A percentile compares a stretch with the other conserved stretches of the same genome.
These are phyloP conservation scores for Crypturellus tataupa DNA, from an alignment of 2,797 vertebrate species.

Conservation along the genomic window DNA sequence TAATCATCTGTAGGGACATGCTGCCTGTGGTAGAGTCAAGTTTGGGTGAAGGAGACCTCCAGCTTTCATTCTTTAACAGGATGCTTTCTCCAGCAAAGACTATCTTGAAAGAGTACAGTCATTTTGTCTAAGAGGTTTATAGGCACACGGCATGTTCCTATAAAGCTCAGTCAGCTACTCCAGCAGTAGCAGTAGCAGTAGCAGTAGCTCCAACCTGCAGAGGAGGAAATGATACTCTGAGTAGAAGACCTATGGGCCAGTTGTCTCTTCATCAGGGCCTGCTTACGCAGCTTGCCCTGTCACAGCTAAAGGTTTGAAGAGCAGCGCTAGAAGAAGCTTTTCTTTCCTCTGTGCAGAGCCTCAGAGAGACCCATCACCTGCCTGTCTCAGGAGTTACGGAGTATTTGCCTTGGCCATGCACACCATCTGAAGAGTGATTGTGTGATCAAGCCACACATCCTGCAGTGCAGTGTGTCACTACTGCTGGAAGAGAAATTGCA, in stretches of 20 bases:
- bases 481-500: not conserved
- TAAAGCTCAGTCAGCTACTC: not conserved
- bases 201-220: no score
- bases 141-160: not conserved
- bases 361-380: not conserved
- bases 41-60: not conserved
- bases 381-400: not conserved
- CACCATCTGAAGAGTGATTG: not conserved
- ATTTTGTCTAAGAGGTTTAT: not conserved
- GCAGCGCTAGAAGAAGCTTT: not conserved
- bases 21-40: not conserved
- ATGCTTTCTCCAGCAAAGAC: not conserved
- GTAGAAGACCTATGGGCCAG: not conserved
- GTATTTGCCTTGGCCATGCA: not conserved
- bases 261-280: not conserved
- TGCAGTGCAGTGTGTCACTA: not conserved
- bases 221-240: not conserved
- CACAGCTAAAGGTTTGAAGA: not conserved
- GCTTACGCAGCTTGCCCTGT: not conserved
- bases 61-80: not conserved
- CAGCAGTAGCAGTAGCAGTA: not conserved
- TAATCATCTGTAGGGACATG: not conserved
- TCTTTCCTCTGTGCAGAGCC: not conserved
- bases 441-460: not conserved
- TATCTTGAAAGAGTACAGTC: not conserved